Evolutionary conservation across 2,888 invertebrate species (phyloP), one percentile per base, ranked within the genome.

Genomic region (Megalurothrips usitatus): DNA sequence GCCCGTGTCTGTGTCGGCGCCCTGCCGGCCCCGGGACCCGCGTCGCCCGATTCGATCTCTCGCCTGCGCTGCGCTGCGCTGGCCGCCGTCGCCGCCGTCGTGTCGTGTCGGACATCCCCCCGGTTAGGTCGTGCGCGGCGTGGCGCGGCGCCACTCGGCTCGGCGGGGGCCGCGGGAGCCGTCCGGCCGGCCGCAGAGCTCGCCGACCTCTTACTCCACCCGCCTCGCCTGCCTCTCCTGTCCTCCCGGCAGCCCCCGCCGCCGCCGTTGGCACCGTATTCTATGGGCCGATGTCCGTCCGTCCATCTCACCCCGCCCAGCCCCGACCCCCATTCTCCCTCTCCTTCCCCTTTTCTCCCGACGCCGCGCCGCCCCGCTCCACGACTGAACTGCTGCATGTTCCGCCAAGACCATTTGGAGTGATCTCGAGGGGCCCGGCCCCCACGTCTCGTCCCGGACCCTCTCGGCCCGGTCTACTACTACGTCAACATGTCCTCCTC

Each of bases 361-460:
- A 2, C 6, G 34, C 34, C 34, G 34, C 34, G n/a, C n/a, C n/a
- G n/a, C n/a, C n/a, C n/a, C 6, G 34, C 34, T 43, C 34, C 34
- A 4, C 34, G 3, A n/a, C 34, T 43, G 34, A 43, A n/a, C n/a
- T n/a, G n/a, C 34, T 58, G 19, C 17, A n/a, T 10, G 58, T 58
- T 58, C 58, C 58, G 58, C 58, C 6, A 58, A 58, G 58, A n/a
- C 58, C 58, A 58, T 58, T 58, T 58, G 58, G 58, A 58, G 58
- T 58, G 58, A 19, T 58, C n/a, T 58, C 58, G n/a, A 58, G 58
- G 14, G 58, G 58, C 58, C 58, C 19, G n/a, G n/a, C n/a, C 58
- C 52, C 6, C 10, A 2, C 52, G 14, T 52, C 52, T 43, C 34
- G 34, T 43, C 34, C 34, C n/a, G n/a, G n/a, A n/a, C n/a, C 52